Evolutionary conservation across 37 sponge, comb jelly and placozoan genomes (phyloP), one percentile per base, ranked within the genome.

Genomic region (Cladorhizidae sp.): DNA sequence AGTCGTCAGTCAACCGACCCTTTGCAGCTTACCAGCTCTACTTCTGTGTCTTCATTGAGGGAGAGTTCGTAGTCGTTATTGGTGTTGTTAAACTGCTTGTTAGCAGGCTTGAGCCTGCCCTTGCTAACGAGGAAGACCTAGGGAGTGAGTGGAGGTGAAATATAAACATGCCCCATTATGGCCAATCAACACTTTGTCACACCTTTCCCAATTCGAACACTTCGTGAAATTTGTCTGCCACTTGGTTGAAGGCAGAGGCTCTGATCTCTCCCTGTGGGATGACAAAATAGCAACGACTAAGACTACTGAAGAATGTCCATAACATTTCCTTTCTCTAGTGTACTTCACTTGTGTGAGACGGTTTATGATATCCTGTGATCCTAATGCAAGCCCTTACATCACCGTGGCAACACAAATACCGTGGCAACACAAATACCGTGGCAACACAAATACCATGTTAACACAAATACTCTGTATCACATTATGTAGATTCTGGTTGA

Each of bases 11-110:
- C 55, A 54, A 12, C 17, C 12, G 55, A 20, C 12, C 32, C 43
- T 45, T 45, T 5, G 8, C 28, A 32, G 52, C 83, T 26, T 23
- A 93, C 95, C 85, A 74, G 83, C 59, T 90, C 94, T 20, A 96
- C 74, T 15, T 63, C 76, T 21, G 94, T 91, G 3, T 96, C 97
- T 5, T 88, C 84, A 33, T 51, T 84, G 26, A 96, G 69, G 0
- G 52, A 67, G 77, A 96, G 54, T 58, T 96, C 97, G 56, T 96
- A 96, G 68, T 96, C 97, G 54, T 93, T 93, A 80, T 93, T 96
- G 37, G 89, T 62, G 25, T 86, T 79, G 37, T 91, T 88, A 74
- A 62, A 96, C 82, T 93, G 79, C 64, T 91, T 96, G 82, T 93
- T 93, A 50, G 97, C 97, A 15, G 94, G 86, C 71, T 86, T 90